Evolutionary conservation across 2,797 vertebrate genomes (phyloP), one percentile per base, ranked within the genome.

Genomic region (Sitta carolinensis): DNA sequence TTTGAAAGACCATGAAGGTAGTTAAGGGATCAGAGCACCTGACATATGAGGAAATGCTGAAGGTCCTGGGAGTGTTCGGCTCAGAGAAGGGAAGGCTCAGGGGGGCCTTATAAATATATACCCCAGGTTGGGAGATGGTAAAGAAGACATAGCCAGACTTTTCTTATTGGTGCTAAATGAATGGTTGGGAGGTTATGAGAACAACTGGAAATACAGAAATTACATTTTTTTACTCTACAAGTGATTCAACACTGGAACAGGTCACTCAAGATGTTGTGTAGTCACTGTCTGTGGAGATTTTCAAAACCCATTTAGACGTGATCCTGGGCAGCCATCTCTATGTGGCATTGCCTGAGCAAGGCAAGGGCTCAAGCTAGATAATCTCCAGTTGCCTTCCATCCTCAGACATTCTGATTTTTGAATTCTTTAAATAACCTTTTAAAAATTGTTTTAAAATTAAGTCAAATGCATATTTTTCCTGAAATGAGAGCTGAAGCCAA

Each of bases 401-500:
- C 23, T 80, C 83, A 74, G 25, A 25, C 13, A n/a, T 52, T 76
- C 32, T 25, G 13, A 54, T 5, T 52, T 23, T 42, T 69, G 14
- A 42, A 45, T 54, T 88, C 66, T 78, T 84, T 68, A 89, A 91
- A 90, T 54, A 77, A 58, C 8, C 12, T 86, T 36, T 36, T 36
- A 36, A 36, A 36, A 36, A 8, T 36, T 38, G 19, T 72, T 93
- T 80, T 80, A 51, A 69, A 55, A 34, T 32, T 12, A 86, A 88
- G 50, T 61, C 51, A 69, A 90, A 67, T 50, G 23, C 25, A 22
- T 69, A 27, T 84, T 83, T 88, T 90, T 84, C n/a, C 45, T 64
- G 16, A 78, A 83, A 34, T 51, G 58, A 87, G 81, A 94, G 34
- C 32, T 6, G 1, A 74, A 74, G 91, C 67, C 68, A 91, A 95